Evolutionary conservation across 2,113 vertebrate species (phyloP).

Genomic region (Salvator merianae): DNA sequence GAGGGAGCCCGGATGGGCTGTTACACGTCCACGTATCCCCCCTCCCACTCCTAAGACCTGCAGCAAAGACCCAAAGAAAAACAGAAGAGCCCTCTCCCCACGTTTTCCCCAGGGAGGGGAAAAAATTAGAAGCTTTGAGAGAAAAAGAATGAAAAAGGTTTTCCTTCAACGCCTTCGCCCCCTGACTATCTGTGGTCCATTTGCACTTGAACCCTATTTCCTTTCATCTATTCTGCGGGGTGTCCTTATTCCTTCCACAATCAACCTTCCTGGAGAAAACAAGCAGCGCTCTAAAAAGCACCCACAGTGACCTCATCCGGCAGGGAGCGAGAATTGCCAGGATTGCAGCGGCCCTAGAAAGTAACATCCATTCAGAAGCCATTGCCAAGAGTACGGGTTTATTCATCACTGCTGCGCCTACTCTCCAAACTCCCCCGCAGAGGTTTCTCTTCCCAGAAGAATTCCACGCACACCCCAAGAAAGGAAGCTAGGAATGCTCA

Average conservation of each 20-base stretch:
- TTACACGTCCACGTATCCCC: too few species aligned
- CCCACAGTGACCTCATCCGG: slow-evolving; percentile 69
- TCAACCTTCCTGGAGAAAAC: slow-evolving; percentile 42
- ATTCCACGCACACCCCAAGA: neutral
- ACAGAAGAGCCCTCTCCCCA: neutral
- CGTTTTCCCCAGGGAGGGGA: accelerated
- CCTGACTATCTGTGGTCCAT: neutral
- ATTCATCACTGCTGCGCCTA: neutral
- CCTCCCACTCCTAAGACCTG: too few species aligned
- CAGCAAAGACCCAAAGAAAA: too few species aligned
- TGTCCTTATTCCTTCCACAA: neutral
- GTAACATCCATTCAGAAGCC: slow-evolving; percentile 23
- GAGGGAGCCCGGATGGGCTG: neutral
- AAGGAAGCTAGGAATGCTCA: neutral
- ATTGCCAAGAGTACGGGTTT: neutral
- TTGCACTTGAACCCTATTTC: neutral
- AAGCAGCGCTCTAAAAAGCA: slow-evolving; percentile 34
- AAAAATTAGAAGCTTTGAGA: too few species aligned
- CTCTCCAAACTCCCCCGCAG: too few species aligned
- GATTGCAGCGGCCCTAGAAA: slow-evolving; percentile 30
- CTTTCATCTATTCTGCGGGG: slow-evolving; percentile 17
- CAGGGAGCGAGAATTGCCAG: slow-evolving; percentile 26
- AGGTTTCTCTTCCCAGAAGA: neutral
- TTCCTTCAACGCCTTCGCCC: neutral
- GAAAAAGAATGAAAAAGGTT: neutral